These are phyloP conservation scores for Ditylenchus dipsaci DNA, from an alignment of 1,140 invertebrate species.

Conservation along the genomic window DNA sequence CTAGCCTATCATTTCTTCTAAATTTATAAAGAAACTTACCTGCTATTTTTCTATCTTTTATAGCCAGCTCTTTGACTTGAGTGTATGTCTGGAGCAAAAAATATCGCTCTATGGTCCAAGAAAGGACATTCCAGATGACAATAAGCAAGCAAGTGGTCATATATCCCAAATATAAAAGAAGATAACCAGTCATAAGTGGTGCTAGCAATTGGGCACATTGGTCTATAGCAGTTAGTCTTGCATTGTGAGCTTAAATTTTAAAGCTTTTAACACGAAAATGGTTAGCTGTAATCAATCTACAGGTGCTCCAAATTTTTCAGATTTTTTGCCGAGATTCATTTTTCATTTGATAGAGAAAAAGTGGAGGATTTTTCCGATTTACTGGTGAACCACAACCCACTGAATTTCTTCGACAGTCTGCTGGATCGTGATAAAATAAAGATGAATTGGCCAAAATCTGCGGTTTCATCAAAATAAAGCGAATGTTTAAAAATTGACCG, in stretches of 20 bases:
- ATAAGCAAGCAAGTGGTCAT: background rate
- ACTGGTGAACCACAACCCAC: too few species aligned
- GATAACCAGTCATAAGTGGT: background rate
- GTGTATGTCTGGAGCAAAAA: background rate
- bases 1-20: background rate
- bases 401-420: too few species aligned
- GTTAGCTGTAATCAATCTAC: too few species aligned
- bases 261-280: too few species aligned
- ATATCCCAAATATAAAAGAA: background rate
- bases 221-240: background rate
- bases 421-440: too few species aligned
- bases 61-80: background rate
- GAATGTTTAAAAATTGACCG: too few species aligned
- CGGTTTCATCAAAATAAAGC: too few species aligned
- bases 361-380: too few species aligned
- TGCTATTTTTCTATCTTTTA: background rate
- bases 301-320: too few species aligned
- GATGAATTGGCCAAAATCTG: too few species aligned
- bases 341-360: too few species aligned
- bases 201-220: background rate
- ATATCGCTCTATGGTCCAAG: background rate
- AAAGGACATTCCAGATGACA: constrained; percentile 11
- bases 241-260: constrained; percentile 3
- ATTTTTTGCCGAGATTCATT: too few species aligned
- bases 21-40: background rate